phyloP scores from a whole-genome alignment of 2,113 vertebrate genomes.

The Zosterops japonicus region DNA sequence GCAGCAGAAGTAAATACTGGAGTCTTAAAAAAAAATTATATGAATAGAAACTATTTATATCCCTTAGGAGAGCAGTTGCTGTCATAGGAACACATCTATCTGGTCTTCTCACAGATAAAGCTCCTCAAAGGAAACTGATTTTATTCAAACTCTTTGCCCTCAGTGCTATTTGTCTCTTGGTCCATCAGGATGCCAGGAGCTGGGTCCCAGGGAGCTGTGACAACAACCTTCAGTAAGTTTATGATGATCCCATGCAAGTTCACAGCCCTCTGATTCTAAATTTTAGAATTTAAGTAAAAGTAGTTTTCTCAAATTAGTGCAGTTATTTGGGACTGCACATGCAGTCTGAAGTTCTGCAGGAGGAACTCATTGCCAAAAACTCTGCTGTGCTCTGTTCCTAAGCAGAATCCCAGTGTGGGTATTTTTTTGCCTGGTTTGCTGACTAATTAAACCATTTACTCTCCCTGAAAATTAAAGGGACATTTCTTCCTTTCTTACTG shows the following conservation, averaged over 20 bases:
- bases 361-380: not conserved
- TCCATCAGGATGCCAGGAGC: not conserved
- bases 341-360: not conserved
- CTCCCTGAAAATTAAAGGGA: not conserved
- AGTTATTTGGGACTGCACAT: not conserved
- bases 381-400: not conserved
- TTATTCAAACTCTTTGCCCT: not conserved
- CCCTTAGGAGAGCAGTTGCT: not conserved
- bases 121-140: not conserved
- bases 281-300: not conserved
- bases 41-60: not conserved
- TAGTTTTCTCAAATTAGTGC: accelerated
- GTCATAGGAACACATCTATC: not conserved
- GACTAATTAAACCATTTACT: not conserved
- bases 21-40: not conserved
- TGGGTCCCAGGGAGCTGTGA: not conserved
- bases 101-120: not conserved
- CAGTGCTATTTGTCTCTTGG: not conserved
- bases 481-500: not conserved
- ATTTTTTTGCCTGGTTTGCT: not conserved
- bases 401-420: not conserved
- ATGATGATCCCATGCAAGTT: accelerated
- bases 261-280: not conserved
- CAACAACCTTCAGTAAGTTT: accelerated
- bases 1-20: not conserved